Base-by-base conservation (phyloP, 2,797 vertebrate species). In the Odontamblyopus rebecca region DNA sequence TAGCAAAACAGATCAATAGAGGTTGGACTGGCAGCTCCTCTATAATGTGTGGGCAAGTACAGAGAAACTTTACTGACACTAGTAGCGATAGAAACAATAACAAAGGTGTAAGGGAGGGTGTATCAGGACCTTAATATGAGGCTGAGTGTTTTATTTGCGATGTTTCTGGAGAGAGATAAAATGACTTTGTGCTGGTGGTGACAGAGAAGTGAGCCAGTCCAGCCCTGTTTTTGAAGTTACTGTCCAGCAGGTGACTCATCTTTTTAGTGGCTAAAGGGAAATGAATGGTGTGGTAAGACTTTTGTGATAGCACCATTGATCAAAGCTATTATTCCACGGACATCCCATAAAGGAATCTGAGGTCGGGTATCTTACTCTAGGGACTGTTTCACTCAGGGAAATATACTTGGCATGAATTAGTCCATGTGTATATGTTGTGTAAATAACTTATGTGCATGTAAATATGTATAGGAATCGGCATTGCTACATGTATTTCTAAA, bases 351-450 rank as follows among this genome's bases (percentile, higher is more conserved):
- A 70, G 62, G 3, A 29, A 75, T 62, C 0, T 2, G 61, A 54
- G 51, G 67, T 0, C 1, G 44, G 44, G 16, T 13, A 48, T 48
- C 3, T 41, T 68, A 4, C 53, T 53, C 64, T 6, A 44, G 38
- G 67, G 8, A 76, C 44, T 48, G 75, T 74, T 83, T 82, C 83
- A 87, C 93, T 93, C 90, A 93, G 92, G 92, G 89, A 91, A 84
- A 80, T 15, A 35, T 51, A 61, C 15, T 16, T 54, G 41, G 72
- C 76, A 77, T 75, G 74, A 72, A 70, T 23, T 68, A 16, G 75
- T 41, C 27, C 71, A 66, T 64, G 61, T 63, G 77, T 85, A 72
- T 81, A 83, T 80, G 56, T 73, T 76, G 38, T 91, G 88, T 91
- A 82, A 84, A 91, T 87, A 70, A 73, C 51, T 9, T 56, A 70